Evolutionary conservation across 2,797 vertebrate species (phyloP), one percentile per base, ranked within the genome.

Genomic region (Etheostoma nigrum): DNA sequence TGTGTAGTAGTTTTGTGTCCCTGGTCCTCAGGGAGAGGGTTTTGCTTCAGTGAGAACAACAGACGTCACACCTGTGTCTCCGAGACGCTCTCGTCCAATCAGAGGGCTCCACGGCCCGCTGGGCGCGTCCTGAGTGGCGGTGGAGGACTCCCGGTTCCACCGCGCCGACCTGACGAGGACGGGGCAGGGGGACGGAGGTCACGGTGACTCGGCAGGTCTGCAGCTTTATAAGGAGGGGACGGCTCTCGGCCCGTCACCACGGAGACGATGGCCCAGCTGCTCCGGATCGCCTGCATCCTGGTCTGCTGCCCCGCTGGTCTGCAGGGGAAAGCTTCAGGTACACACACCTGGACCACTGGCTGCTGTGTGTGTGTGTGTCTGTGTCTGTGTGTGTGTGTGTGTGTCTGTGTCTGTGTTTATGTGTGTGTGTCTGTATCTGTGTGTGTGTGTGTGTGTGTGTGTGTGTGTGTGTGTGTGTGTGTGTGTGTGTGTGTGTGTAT

Each of bases 201-300:
- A 83, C 1, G 57, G 19, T 91, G 87, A 93, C 90, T 93, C 90
- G 87, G 91, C 90, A 87, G 66, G 3, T 88, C 48, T 67, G 64
- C 4, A 1, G 79, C 40, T 70, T 63, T 86, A 92, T 91, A 90
- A 90, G 12, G 72, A 69, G 14, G 21, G 21, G 5, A 49, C 10
- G 11, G 14, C 12, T 30, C 21, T 71, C 42, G 1, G 65, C 5
- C 33, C 0, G 70, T 74, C 81, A 79, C 77, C 79, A 74, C 80
- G 1, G 79, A 76, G 42, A 91, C 63, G 0, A 93, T 93, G 91
- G 64, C 59, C 65, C 30, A 71, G 73, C 82, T 90, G 76, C 70
- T 92, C 2, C 2, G 0, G 64, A 51, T 79, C 23, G 1, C 67
- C 81, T 83, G 78, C 45, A 21, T 89, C 82, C 78, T 92, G 72